Evolutionary conservation across 2,888 invertebrate species (phyloP).

Genomic region (Ryuthela nishihirai): DNA sequence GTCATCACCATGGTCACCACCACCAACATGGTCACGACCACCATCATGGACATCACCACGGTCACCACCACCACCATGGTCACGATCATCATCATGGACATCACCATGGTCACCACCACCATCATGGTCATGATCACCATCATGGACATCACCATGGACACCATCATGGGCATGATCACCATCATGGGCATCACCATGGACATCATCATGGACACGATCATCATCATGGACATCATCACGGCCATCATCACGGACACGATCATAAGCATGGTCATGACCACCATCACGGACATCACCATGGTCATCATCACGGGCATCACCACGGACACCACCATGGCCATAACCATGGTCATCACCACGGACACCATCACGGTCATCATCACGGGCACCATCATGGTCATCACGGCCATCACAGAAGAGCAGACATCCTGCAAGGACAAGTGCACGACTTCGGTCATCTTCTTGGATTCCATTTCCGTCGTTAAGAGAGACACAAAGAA

Average conservation of each 20-base stretch:
- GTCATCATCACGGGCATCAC: slow-evolving; percentile 19
- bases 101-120: slow-evolving; percentile 12
- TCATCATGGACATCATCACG: slow-evolving; percentile 2
- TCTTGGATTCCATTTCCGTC: slow-evolving; percentile 33
- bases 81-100: slow-evolving; percentile 24
- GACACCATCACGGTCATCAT: too few relatives aligned
- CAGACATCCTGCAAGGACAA: slow-evolving; percentile 26
- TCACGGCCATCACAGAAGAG: slow-evolving; percentile 28
- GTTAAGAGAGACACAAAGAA: background rate
- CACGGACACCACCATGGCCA: too few relatives aligned
- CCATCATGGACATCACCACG: slow-evolving; percentile 14
- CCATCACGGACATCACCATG: slow-evolving; percentile 21
- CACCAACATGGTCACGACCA: slow-evolving; percentile 19
- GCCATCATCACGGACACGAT: slow-evolving; percentile 3
- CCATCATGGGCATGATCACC: slow-evolving; percentile 7
- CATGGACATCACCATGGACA: slow-evolving; percentile 20
- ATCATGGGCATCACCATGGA: slow-evolving; percentile 2
- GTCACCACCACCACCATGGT: slow-evolving; percentile 12
- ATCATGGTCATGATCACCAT: slow-evolving; percentile 10
- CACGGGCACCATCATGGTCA: too few relatives aligned
- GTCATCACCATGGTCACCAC: slow-evolving; percentile 10
- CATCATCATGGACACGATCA: slow-evolving; percentile 12
- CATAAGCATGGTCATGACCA: slow-evolving; percentile 9
- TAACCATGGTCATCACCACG: too few relatives aligned
- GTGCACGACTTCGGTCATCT: slow-evolving; percentile 31